Base-by-base conservation (phyloP, 2,113 vertebrate genomes). In the Indri indri region DNA sequence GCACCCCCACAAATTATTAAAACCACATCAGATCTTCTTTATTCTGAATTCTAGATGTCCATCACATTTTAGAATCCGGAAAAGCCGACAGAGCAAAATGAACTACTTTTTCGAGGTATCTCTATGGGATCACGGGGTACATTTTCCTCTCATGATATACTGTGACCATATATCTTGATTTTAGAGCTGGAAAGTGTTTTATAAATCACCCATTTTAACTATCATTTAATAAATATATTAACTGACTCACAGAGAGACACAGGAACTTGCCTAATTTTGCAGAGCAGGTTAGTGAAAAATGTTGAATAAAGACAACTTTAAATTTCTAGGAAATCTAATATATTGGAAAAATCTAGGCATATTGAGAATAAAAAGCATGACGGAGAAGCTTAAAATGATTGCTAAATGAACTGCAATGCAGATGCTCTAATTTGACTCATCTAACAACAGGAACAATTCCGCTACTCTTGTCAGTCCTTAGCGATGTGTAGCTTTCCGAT, bases 271-370 rank as follows among this genome's bases (percentile, higher is more conserved):
- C 50, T 57, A n/a, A 65, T 90, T 93, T 94, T 94, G 17, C 14
- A 74, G 27, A 94, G 45, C 13, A 95, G 74, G 16, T 81, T 37
- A 93, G 25, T 59, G 12, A 83, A 94, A 91, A 81, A 42, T 92
- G 93, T 32, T 95, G 42, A 83, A 81, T 80, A 91, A 80, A 3
- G 27, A 40, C 32, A 63, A 23, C 16, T 32, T 47, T 79, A 73
- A 70, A 17, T 81, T 76, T 92, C 50, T 3, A 70, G 42, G 40
- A 57, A 86, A 76, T 88, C 11, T 88, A 11, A 80, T 42, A 20
- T 95, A 86, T 82, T 96, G 93, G 65, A 70, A 96, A 98, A 94
- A 97, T 94, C n/a, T 95, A 95, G n/a, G 5, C 32, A 30, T 65
- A 95, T 93, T 87, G 22, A 61, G 54, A 25, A 42, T 30, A 22